These are phyloP conservation scores for Halcyon chelicuti DNA, from an alignment of 2,797 vertebrate species.

Conservation along the genomic window DNA sequence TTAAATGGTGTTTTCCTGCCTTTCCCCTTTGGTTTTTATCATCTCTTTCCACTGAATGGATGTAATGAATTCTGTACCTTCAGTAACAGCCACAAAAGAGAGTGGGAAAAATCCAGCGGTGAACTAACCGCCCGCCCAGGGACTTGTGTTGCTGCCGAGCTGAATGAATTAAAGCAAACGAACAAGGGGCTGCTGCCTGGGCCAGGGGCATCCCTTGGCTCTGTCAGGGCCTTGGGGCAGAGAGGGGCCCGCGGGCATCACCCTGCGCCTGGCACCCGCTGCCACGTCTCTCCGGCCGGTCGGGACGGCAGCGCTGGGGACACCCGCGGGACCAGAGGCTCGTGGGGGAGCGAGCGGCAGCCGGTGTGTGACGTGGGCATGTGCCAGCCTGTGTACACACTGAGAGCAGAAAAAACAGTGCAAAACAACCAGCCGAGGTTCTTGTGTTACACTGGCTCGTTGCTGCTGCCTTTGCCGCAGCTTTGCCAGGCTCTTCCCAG, in stretches of 20 bases:
- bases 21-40: neutral
- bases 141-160: neutral
- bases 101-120: neutral
- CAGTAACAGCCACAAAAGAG: neutral
- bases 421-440: no score
- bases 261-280: fast-evolving
- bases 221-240: fast-evolving
- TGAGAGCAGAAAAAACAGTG: neutral
- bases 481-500: neutral
- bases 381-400: fast-evolving
- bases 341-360: neutral
- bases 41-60: neutral
- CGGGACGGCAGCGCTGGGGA: fast-evolving
- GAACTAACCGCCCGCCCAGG: fast-evolving
- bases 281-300: fast-evolving
- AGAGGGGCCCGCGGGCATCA: fast-evolving
- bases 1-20: constrained; percentile 27
- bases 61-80: neutral
- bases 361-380: fast-evolving
- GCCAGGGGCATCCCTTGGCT: neutral
- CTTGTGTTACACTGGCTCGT: no score
- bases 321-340: no score
- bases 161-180: neutral
- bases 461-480: neutral
- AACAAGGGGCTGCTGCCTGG: fast-evolving